phyloP scores from a whole-genome alignment of 2,113 vertebrate genomes.

The Ceyx margarethae region DNA sequence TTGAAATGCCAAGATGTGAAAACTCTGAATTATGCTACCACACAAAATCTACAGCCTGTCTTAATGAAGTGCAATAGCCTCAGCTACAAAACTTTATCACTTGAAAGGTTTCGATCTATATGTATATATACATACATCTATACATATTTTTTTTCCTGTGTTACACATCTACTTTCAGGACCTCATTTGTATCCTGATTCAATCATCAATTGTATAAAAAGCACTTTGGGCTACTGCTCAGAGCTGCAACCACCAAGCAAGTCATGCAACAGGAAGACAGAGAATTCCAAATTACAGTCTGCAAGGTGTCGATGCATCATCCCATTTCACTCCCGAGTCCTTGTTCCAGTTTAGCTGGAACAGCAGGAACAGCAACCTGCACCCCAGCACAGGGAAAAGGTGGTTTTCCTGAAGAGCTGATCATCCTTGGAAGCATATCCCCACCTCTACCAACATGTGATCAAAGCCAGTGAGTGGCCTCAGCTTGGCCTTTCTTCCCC shows the following conservation, averaged over 20 bases:
- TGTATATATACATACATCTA: too few relatives aligned
- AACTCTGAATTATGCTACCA: slow-evolving; percentile 14
- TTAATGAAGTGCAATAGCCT: neutral
- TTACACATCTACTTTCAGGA: neutral
- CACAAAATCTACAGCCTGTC: neutral
- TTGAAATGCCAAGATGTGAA: slow-evolving; percentile 32
- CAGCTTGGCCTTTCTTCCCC: neutral
- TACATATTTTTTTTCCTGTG: neutral
- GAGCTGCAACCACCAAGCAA: neutral
- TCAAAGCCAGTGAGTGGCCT: neutral
- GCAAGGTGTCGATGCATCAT: fast-evolving
- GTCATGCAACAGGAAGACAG: fast-evolving
- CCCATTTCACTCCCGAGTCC: neutral
- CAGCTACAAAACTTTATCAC: neutral
- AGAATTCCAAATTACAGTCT: neutral
- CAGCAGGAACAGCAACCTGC: neutral
- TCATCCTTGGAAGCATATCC: neutral
- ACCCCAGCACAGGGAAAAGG: neutral
- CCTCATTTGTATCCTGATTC: neutral
- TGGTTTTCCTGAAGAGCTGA: neutral
- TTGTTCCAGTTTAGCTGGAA: neutral
- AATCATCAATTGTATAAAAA: neutral
- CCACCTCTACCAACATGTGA: neutral
- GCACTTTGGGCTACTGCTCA: neutral
- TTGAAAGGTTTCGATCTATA: neutral